A percentile compares a stretch with the other conserved stretches of the same genome.
phyloP scores from a whole-genome alignment of 37 sponge, comb jelly and placozoan species.

The Crambe crambe region DNA sequence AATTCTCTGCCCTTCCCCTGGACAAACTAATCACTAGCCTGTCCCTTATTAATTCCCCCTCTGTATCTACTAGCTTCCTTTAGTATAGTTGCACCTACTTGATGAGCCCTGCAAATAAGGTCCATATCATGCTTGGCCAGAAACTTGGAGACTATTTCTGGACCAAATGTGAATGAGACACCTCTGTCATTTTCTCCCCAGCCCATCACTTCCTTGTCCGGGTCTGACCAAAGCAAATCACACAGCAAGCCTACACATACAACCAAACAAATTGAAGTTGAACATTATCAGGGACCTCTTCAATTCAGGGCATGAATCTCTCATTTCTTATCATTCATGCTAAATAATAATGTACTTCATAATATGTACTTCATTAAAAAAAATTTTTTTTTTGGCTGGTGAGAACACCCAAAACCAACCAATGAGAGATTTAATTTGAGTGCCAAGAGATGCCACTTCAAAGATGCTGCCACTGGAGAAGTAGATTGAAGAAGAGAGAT shows the following conservation, averaged over 20 bases:
- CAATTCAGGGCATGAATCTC: no score
- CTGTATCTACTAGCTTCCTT: background rate
- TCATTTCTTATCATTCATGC: no score
- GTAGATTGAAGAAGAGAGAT: no score
- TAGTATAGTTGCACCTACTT: no score
- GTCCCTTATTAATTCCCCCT: background rate
- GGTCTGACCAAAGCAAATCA: slow-evolving; percentile 98
- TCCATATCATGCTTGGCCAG: slow-evolving; percentile 97
- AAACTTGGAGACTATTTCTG: slow-evolving; percentile 98
- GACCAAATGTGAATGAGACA: slow-evolving; percentile 98
- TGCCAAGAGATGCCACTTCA: no score
- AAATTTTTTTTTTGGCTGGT: no score
- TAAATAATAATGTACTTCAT: no score
- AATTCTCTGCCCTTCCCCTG: background rate
- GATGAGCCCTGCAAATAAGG: slow-evolving; percentile 97
- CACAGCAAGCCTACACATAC: slow-evolving; percentile 76
- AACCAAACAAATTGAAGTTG: background rate
- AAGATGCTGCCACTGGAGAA: no score
- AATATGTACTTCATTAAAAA: no score
- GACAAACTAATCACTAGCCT: background rate
- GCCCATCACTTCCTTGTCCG: slow-evolving; percentile 95
- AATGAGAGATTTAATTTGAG: no score
- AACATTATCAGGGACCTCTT: no score
- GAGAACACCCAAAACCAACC: no score
- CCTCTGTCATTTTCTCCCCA: slow-evolving; percentile 99